Percentiles rank a stretch among this genome's conserved stretches.
These are phyloP conservation scores for Coregonus clupeaformis DNA, from an alignment of 2,113 vertebrate species.

Conservation along the genomic window DNA sequence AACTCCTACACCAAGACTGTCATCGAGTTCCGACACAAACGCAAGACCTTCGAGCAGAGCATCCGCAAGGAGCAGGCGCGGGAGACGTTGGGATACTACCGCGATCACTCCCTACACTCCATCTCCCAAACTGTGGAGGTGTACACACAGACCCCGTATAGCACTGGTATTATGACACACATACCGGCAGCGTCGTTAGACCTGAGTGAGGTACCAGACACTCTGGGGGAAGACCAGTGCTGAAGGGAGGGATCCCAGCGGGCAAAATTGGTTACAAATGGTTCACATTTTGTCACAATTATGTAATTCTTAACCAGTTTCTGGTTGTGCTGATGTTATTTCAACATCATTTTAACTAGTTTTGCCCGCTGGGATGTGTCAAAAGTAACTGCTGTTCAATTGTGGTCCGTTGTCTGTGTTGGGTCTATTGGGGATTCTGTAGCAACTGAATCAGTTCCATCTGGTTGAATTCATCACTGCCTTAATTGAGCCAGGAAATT, in stretches of 20 bases:
- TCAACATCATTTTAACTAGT: no score
- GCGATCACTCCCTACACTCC: conserved; percentile 78
- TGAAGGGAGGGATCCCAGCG: conserved; percentile 39
- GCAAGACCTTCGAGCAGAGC: conserved; percentile 89
- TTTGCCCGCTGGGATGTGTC: no score
- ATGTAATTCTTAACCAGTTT: not conserved
- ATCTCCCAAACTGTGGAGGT: conserved; percentile 67
- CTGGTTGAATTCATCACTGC: conserved; percentile 41
- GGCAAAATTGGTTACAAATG: not conserved
- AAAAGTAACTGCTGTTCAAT: not conserved
- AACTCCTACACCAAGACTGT: conserved; percentile 98
- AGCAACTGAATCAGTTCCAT: not conserved
- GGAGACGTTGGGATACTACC: conserved; percentile 85
- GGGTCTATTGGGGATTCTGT: not conserved
- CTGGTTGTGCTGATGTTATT: no score
- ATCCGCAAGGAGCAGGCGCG: conserved; percentile 84
- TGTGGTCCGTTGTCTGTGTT: not conserved
- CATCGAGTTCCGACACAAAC: conserved; percentile 95
- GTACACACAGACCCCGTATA: conserved; percentile 48
- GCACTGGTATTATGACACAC: conserved; percentile 54
- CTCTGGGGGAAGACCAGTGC: conserved; percentile 69
- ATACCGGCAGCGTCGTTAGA: conserved; percentile 59
- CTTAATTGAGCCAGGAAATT: conserved; percentile 45
- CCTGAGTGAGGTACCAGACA: conserved; percentile 61
- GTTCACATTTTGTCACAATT: not conserved